Conservation (phyloP, 35 echinoderm and acorn worm species). For the Strongylocentrotus purpuratus region DNA sequence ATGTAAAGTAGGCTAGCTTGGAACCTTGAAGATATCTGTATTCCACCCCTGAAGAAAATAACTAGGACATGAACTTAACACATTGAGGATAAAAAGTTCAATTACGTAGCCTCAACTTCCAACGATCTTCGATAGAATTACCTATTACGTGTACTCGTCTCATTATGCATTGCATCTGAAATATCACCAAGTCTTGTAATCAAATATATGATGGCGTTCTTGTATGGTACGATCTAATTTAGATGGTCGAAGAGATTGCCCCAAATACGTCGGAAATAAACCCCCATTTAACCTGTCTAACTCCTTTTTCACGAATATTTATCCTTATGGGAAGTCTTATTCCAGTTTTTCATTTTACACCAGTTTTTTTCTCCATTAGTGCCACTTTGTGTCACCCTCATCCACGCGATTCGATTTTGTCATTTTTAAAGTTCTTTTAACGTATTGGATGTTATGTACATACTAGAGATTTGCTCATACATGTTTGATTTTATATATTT, state of each 20-base stretch:
- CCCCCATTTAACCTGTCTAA: neutral
- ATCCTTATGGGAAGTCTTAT: neutral
- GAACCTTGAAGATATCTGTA: neutral
- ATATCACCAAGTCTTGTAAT: neutral
- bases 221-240: neutral
- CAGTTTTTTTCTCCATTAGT: neutral
- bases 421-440: too few relatives aligned
- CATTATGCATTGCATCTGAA: neutral
- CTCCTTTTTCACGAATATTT: neutral
- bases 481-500: too few relatives aligned
- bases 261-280: neutral
- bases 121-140: neutral
- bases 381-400: too few relatives aligned
- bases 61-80: neutral
- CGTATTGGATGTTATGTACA: too few relatives aligned
- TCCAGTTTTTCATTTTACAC: neutral
- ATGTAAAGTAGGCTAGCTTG: neutral
- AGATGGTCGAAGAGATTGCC: neutral
- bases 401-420: too few relatives aligned
- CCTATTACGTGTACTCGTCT: neutral
- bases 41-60: neutral
- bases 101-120: neutral
- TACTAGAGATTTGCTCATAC: too few relatives aligned
- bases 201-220: neutral
- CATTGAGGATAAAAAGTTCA: neutral